Base-by-base conservation (phyloP, 2,888 invertebrate species). In the Thecophora atra region DNA sequence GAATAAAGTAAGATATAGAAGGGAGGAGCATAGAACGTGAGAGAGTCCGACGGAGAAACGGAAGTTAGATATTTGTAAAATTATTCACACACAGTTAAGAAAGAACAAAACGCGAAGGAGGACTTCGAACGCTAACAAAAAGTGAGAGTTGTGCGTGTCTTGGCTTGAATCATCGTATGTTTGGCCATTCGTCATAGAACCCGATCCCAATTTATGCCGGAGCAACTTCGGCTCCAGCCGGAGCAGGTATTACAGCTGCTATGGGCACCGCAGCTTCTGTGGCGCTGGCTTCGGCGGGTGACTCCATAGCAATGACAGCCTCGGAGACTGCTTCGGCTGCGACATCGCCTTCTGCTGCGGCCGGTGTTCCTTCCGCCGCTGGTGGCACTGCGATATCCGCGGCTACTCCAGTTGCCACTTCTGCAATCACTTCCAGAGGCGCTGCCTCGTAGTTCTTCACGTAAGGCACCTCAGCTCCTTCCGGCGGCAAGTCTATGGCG, bases 401-500 rank as follows among this genome's bases (percentile, higher is more conserved):
- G n/a, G 78, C n/a, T 28, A 74, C 78, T 52, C 71, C 84, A 0
- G 82, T 80, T 76, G 81, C 64, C 3, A 77, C 77, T 30, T 77
- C 77, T 51, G 77, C 79, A 0, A 78, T 82, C 7, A 82, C 75
- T 11, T 79, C 79, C 37, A 76, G 79, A 1, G 79, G n/a, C n/a
- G n/a, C 75, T 42, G 79, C 78, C 63, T 86, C 87, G 71, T 80
- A 86, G 70, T 87, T 87, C 77, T 83, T 86, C 13, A 87, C 87
- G 77, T 85, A 87, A 63, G 87, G 87, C 56, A 87, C 87, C 76
- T 87, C 87, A 76, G 87, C 87, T 75, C 86, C 87, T 76, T 87
- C 87, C 79, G 87, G 86, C 72, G 87, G 87, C 79, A 87, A 81
- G 77, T 87, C 86, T 74, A 83, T 83, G 17, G 82, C 78, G 77